Evolutionary conservation across 2,113 vertebrate genomes (phyloP).

Genomic region (Hymenochirus boettgeri): DNA sequence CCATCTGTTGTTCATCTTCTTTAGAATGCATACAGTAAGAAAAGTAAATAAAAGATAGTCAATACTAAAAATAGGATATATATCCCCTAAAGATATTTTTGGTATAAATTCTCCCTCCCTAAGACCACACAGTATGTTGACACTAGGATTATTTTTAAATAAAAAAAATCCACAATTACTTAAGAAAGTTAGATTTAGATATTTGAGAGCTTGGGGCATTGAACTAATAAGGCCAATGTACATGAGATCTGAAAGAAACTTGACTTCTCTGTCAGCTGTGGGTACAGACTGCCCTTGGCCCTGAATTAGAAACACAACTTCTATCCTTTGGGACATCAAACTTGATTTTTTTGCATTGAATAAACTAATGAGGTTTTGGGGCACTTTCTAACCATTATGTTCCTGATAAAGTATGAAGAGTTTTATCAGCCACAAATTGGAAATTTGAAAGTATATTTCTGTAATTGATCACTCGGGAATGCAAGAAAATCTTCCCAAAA

Average conservation of each 20-base stretch:
- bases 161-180: too few relatives aligned
- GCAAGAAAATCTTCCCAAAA: background rate
- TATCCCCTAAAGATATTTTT: too few relatives aligned
- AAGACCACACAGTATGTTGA: too few relatives aligned
- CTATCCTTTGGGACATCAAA: constrained; percentile 1
- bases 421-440: constrained; percentile 4
- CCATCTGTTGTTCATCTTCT: too few relatives aligned
- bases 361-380: constrained; percentile 29
- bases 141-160: too few relatives aligned
- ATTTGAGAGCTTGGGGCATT: background rate
- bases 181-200: too few relatives aligned
- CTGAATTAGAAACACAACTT: background rate
- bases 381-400: constrained; percentile 5
- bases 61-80: too few relatives aligned
- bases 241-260: background rate
- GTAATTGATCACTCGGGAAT: constrained; percentile 25
- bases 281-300: background rate
- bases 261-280: background rate
- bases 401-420: constrained; percentile 17
- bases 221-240: constrained; percentile 7
- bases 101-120: too few relatives aligned
- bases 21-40: too few relatives aligned
- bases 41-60: too few relatives aligned
- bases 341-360: constrained; percentile 4
- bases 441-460: constrained; percentile 12